Percentiles rank a stretch among this genome's conserved stretches.
phyloP scores from a whole-genome alignment of 2,888 invertebrate genomes.

The Athrips mouffetella region DNA sequence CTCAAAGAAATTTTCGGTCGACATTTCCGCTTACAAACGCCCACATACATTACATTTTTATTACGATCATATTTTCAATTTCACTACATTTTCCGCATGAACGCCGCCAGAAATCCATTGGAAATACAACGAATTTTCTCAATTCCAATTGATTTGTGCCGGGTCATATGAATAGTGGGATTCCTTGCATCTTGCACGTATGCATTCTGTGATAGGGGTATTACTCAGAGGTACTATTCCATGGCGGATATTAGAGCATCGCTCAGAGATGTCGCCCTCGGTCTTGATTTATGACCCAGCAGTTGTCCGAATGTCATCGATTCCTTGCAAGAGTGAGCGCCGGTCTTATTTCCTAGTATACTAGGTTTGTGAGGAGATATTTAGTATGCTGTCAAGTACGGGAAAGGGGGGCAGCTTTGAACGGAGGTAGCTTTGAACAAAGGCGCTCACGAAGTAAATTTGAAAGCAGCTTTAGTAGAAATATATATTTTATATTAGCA shows the following conservation, averaged over 20 bases:
- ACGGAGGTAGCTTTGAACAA: too few relatives aligned
- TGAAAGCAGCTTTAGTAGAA: too few relatives aligned
- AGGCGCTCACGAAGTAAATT: too few relatives aligned
- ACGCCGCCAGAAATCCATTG: background rate
- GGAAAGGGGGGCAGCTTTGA: too few relatives aligned
- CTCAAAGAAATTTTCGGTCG: too few relatives aligned
- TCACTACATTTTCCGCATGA: conserved; percentile 10
- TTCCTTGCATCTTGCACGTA: conserved; percentile 15
- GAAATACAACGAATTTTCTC: conserved; percentile 7
- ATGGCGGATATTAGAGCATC: conserved; percentile 68
- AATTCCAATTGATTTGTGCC: conserved; percentile 13
- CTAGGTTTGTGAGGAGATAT: too few relatives aligned
- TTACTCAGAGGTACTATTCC: conserved; percentile 43
- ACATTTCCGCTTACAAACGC: background rate
- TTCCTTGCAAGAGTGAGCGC: conserved; percentile 4
- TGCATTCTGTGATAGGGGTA: conserved; percentile 10
- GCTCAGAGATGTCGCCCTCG: conserved; percentile 38
- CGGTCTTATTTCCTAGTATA: conserved; percentile 9
- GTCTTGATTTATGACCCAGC: conserved; percentile 13
- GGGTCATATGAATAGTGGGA: conserved; percentile 13
- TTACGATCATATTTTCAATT: conserved; percentile 4
- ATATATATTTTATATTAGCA: too few relatives aligned
- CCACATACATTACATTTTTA: conserved; percentile 3
- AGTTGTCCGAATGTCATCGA: conserved; percentile 12
- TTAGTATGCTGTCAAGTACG: too few relatives aligned